These are phyloP conservation scores for Vespertilio murinus DNA, from an alignment of 2,797 vertebrate species.

Conservation along the genomic window DNA sequence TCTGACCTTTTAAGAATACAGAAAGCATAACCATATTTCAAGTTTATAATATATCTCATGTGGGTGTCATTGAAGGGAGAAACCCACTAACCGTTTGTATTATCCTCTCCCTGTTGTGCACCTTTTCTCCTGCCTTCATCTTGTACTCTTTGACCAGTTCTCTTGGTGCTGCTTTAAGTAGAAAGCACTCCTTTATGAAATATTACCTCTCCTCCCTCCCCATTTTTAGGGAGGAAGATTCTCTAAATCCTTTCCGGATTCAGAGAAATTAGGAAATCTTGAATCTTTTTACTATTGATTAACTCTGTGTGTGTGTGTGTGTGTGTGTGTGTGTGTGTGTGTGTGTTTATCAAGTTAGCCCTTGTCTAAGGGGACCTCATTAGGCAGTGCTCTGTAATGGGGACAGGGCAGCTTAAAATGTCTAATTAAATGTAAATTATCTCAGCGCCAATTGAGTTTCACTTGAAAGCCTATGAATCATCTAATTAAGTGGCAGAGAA, in stretches of 20 bases:
- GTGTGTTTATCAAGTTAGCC: background rate
- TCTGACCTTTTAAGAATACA: background rate
- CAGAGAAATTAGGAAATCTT: slow-evolving; percentile 26
- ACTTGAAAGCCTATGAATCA: background rate
- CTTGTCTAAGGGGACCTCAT: background rate
- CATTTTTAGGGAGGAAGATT: background rate
- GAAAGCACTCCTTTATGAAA: background rate
- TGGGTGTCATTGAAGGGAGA: background rate
- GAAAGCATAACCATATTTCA: background rate
- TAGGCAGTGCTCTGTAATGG: background rate
- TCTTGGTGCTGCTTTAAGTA: background rate
- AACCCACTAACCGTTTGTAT: background rate
- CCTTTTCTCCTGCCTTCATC: background rate
- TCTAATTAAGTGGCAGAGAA: slow-evolving; percentile 22
- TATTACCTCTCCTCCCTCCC: background rate
- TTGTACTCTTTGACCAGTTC: background rate
- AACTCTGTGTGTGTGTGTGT: background rate
- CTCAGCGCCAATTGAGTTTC: background rate
- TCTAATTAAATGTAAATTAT: background rate
- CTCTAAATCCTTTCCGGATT: slow-evolving; percentile 12
- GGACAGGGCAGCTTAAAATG: background rate
- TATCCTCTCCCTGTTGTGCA: background rate
- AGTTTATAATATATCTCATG: background rate
- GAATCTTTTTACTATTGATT: slow-evolving; percentile 27
- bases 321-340: background rate